These are phyloP conservation scores for Sycophila sp. DNA, from an alignment of 1,140 invertebrate species.

Conservation along the genomic window DNA sequence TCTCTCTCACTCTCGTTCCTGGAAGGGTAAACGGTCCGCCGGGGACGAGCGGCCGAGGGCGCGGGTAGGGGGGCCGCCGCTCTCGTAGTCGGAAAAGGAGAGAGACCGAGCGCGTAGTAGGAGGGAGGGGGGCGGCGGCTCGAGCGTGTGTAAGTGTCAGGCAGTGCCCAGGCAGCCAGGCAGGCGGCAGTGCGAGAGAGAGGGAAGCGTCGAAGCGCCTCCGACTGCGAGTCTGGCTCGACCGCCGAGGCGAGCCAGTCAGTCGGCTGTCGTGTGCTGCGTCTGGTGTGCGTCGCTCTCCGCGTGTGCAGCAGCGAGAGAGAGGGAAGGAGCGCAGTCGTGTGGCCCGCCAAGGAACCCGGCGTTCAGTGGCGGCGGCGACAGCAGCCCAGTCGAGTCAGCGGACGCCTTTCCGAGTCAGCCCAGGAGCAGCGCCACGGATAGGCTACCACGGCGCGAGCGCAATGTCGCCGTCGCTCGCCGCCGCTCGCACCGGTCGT, in stretches of 20 bases:
- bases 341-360: not conserved
- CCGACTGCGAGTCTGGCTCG: constrained; percentile 38
- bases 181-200: constrained; percentile 33
- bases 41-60: not conserved
- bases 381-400: no score
- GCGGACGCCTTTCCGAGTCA: not conserved
- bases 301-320: not conserved
- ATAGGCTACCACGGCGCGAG: not conserved
- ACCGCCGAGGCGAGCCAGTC: constrained; percentile 30
- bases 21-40: constrained; percentile 32
- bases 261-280: constrained; percentile 31
- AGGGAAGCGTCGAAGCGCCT: constrained; percentile 35
- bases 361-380: not conserved
- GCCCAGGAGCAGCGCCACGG: not conserved
- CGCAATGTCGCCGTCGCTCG: not conserved
- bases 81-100: constrained; percentile 16
- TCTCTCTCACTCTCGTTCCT: constrained; percentile 32
- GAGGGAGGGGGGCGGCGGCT: not conserved
- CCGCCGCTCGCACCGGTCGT: not conserved
- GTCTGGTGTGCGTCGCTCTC: constrained; percentile 34
- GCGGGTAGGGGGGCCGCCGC: constrained; percentile 28
- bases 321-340: not conserved
- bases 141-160: not conserved
- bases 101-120: not conserved
- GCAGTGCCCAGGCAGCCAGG: constrained; percentile 36